Evolutionary conservation across 2,113 vertebrate species (phyloP).

Genomic region (Etheostoma spectabile): DNA sequence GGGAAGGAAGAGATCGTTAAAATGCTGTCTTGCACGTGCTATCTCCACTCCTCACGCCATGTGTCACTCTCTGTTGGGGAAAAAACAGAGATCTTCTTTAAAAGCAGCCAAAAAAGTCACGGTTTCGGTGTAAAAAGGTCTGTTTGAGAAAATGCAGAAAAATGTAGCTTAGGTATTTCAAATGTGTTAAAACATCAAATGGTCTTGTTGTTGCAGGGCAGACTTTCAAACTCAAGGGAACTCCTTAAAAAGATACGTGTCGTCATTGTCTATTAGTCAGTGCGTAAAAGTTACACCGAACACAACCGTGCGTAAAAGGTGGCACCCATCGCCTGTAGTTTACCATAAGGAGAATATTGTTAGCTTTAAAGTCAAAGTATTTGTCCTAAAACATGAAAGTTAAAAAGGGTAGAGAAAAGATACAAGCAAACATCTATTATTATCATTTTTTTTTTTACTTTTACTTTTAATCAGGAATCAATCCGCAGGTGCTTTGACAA

Average conservation of each 20-base stretch:
- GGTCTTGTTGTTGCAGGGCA: background rate
- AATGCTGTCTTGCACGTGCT: constrained; percentile 7
- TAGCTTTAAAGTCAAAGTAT: background rate
- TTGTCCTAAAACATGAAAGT: background rate
- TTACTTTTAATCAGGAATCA: background rate
- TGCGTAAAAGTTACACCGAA: constrained; percentile 9
- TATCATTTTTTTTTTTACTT: background rate
- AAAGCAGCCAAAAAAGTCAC: background rate
- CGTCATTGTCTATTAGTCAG: background rate
- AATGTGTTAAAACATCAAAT: background rate
- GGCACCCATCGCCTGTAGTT: background rate
- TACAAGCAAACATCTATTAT: background rate
- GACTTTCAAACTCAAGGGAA: background rate
- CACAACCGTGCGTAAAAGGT: constrained; percentile 41
- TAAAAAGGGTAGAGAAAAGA: background rate
- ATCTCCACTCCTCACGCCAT: constrained; percentile 14
- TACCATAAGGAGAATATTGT: background rate
- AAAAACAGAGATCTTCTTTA: background rate
- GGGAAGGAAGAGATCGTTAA: constrained; percentile 13
- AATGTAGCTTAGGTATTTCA: background rate
- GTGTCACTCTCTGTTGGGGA: constrained; percentile 29
- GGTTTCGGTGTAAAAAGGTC: background rate
- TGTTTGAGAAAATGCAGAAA: background rate
- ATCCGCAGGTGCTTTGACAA: constrained; percentile 12
- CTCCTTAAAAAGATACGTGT: background rate